Percentiles rank a stretch among this genome's conserved stretches.
These are phyloP conservation scores for Lymantria dispar DNA, from an alignment of 2,888 invertebrate species.

Conservation along the genomic window DNA sequence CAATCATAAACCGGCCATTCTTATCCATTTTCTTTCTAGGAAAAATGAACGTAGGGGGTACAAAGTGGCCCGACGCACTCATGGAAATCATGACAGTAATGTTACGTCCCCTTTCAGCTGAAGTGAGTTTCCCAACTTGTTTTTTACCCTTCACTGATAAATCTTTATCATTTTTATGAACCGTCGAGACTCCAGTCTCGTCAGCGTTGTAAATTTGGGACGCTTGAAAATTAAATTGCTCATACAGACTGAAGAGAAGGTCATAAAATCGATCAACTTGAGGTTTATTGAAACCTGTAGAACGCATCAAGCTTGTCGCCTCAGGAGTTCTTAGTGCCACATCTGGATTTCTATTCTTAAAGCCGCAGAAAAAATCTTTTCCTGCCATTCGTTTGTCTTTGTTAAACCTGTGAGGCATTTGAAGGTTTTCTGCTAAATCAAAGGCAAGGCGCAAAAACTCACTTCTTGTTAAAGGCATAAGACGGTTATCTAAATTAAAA, in stretches of 20 bases:
- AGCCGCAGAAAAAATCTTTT: too few species aligned
- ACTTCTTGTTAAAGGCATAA: too few species aligned
- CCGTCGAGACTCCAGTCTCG: neutral
- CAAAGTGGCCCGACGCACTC: neutral
- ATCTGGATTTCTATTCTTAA: too few species aligned
- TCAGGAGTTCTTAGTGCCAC: too few species aligned
- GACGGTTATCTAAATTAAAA: too few species aligned
- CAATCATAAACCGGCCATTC: neutral
- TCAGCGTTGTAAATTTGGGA: neutral
- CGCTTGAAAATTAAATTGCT: neutral
- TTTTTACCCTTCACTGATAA: neutral
- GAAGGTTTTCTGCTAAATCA: too few species aligned
- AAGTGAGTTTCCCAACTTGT: neutral
- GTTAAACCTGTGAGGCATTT: too few species aligned
- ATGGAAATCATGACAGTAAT: neutral
- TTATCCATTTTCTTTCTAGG: neutral
- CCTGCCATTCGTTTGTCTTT: too few species aligned
- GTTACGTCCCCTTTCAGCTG: neutral
- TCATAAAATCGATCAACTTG: neutral
- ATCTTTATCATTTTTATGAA: neutral
- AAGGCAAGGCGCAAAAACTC: too few species aligned
- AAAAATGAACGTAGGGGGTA: neutral
- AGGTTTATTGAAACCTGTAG: neutral
- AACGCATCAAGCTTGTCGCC: neutral
- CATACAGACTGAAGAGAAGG: neutral